Conservation (phyloP, 2,113 vertebrate species). For the Neodontobutis hainanensis region DNA sequence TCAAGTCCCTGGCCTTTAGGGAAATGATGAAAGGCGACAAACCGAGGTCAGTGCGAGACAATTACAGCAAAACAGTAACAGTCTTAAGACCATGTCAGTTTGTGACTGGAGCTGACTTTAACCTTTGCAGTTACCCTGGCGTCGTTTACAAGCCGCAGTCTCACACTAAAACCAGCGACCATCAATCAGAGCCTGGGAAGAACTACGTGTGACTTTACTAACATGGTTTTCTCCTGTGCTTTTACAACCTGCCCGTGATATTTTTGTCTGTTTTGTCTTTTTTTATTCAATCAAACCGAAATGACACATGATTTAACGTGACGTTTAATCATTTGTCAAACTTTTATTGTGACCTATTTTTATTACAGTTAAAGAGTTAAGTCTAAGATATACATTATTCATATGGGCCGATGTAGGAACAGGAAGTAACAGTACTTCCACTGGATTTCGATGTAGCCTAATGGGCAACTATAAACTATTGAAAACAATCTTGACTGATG, state of each 20-base stretch:
- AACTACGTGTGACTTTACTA: conserved; percentile 47
- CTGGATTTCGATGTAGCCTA: no score
- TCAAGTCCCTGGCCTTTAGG: conserved; percentile 88
- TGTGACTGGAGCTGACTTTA: neutral
- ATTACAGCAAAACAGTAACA: no score
- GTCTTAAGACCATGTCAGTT: no score
- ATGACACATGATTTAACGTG: no score
- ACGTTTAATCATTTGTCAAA: no score
- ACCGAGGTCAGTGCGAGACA: conserved; percentile 76
- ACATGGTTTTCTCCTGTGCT: neutral
- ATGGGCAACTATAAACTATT: no score
- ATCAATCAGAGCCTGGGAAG: conserved; percentile 24
- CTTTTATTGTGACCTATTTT: no score
- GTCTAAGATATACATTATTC: no score
- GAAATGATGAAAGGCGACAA: conserved; percentile 82
- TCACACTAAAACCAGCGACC: conserved; percentile 50
- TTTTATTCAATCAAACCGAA: neutral
- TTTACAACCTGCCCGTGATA: neutral
- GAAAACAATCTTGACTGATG: no score
- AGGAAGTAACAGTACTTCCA: no score
- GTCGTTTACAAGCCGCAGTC: conserved; percentile 85
- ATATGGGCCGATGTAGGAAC: no score
- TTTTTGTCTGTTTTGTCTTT: neutral
- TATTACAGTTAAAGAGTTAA: no score
- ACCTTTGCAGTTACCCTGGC: conserved; percentile 78